Evolutionary conservation across 1,140 invertebrate genomes (phyloP).

Genomic region (Ceratitis capitata): DNA sequence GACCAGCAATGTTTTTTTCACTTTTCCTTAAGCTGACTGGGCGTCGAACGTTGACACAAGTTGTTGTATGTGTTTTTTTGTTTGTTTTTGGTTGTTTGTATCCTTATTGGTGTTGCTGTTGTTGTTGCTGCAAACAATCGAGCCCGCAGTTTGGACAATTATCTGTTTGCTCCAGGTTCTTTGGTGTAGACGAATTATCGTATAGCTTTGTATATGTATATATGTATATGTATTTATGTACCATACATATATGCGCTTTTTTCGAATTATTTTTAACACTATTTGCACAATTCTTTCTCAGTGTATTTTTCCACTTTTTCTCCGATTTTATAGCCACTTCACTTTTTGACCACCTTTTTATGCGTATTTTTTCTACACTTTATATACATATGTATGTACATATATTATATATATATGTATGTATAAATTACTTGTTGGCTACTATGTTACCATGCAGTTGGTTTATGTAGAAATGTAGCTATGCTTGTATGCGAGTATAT

Average conservation of each 20-base stretch:
- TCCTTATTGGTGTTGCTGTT: too few relatives aligned
- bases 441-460: neutral
- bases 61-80: neutral
- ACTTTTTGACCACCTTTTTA: neutral
- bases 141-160: neutral
- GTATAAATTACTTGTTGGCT: too few relatives aligned
- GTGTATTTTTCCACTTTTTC: neutral
- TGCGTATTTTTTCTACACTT: slow-evolving; percentile 11
- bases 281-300: neutral
- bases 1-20: neutral
- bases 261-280: neutral
- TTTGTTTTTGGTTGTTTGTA: too few relatives aligned
- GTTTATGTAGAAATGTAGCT: too few relatives aligned
- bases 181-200: too few relatives aligned
- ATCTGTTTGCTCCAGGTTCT: neutral
- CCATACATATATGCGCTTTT: too few relatives aligned
- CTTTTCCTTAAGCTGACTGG: neutral
- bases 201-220: too few relatives aligned
- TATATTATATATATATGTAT: too few relatives aligned
- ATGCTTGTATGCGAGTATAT: neutral
- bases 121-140: neutral
- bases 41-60: slow-evolving; percentile 8
- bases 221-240: too few relatives aligned
- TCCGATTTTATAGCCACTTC: neutral
- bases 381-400: neutral